phyloP scores from a whole-genome alignment of 1,140 invertebrate species.

The Caerostris extrusa region DNA sequence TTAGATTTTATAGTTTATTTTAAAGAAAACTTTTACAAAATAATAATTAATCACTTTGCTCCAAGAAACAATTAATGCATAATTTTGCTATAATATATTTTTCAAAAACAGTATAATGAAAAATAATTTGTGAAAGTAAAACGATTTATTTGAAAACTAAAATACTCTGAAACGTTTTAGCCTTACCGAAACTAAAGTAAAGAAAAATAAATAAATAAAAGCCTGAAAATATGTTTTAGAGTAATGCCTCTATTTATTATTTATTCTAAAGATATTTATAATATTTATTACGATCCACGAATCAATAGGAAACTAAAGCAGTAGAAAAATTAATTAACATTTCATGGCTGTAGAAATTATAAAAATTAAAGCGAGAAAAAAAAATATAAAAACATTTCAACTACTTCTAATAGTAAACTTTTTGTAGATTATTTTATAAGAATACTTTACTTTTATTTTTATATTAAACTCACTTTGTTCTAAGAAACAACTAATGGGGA shows the following conservation, averaged over 20 bases:
- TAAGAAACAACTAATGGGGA: background rate
- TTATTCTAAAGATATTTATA: background rate
- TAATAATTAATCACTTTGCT: background rate
- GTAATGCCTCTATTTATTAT: background rate
- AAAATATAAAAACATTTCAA: no score
- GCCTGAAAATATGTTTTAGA: background rate
- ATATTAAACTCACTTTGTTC: no score
- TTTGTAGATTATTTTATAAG: no score
- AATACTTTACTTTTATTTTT: no score
- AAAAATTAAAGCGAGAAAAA: no score
- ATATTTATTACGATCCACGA: background rate
- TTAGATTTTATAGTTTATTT: background rate
- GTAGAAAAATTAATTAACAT: constrained; percentile 37
- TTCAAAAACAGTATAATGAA: no score
- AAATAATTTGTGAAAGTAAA: no score
- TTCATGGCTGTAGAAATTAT: background rate
- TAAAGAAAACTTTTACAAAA: background rate
- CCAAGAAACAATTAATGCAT: no score
- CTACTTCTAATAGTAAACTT: no score
- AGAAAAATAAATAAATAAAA: no score
- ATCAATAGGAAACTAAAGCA: background rate
- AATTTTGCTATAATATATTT: no score
- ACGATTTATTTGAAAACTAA: no score
- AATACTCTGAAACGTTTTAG: background rate
- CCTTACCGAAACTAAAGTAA: background rate